Base-by-base conservation (phyloP, 1,140 invertebrate genomes). In the Archivesica marissinica region DNA sequence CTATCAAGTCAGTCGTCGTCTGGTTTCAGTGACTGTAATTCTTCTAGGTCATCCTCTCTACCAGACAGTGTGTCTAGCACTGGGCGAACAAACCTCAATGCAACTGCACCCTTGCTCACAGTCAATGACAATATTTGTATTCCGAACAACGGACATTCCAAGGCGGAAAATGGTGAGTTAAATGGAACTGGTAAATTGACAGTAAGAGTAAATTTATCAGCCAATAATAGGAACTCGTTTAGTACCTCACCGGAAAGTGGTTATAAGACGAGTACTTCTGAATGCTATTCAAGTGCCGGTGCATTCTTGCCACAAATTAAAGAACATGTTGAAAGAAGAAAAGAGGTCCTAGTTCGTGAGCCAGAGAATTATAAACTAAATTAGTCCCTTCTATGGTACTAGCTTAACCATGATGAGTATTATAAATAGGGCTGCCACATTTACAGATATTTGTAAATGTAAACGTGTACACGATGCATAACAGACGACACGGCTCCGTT, bases 191-290 rank as follows among this genome's bases (percentile, higher is more conserved):
- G 30, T 2, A 70, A 44, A 2, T 9, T 25, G 23, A 70, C 23
- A 44, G 7, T 70, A 38, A 28, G 9, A 11, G 7, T 41, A 0
- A 70, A 41, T 23, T 23, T 30, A 25, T 2, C 4, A 4, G 20
- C 6, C 20, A 50, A 11, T 25, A 25, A 39, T 0, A 41, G 41
- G 9, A 23, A 9, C 28, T 25, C 66, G 11, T 25, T 23, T 38
- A 28, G 38, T 23, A 28, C 38, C n/a, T 39, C 66, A n/a, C 66
- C 66, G n/a, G 66, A 70, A 23, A 70, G 66, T 70, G 66, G 66
- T 0, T 70, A 70, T 23, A 35, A 23, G 1, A 70, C 66, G 28
- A 70, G 38, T 17, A 23, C 66, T 44, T n/a, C 39, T 2, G 66
- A 70, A 23, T 44, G 39, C 13, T 23, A 23, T 28, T 25, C 13